These are phyloP conservation scores for Phaenicophaeus curvirostris DNA, from an alignment of 2,797 vertebrate genomes.

Conservation along the genomic window DNA sequence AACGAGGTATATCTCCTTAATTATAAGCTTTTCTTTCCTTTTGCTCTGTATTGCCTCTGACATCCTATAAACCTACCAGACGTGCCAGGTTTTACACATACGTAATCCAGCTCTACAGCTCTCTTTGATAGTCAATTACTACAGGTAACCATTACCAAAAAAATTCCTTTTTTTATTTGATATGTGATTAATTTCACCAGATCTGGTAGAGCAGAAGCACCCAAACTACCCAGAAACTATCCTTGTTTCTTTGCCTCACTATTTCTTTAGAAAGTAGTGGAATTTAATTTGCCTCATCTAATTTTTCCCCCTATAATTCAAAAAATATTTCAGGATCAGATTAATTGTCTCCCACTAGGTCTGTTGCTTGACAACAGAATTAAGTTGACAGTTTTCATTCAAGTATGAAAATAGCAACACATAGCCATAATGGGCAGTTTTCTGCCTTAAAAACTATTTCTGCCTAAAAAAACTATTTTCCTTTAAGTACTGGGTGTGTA, in stretches of 20 bases:
- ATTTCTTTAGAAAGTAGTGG: background rate
- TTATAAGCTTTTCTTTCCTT: background rate
- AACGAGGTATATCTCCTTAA: background rate
- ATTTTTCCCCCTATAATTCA: background rate
- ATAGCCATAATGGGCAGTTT: background rate
- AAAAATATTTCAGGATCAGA: background rate
- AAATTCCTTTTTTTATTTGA: background rate
- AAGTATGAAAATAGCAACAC: background rate
- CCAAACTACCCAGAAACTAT: background rate
- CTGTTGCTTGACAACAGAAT: background rate
- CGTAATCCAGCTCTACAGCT: background rate
- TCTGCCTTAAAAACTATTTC: background rate
- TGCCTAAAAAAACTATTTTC: background rate
- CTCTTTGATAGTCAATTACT: background rate
- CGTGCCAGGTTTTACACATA: background rate
- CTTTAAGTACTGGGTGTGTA: background rate
- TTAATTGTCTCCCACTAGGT: background rate
- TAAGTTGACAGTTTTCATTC: background rate
- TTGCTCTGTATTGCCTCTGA: background rate
- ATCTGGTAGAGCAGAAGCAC: background rate
- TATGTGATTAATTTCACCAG: background rate
- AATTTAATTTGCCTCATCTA: background rate
- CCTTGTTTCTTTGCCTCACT: background rate
- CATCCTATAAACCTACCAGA: background rate
- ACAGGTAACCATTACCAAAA: background rate